A percentile compares a stretch with the other conserved stretches of the same genome.
Conservation (phyloP, 2,888 invertebrate species). For the Coelopa pilipes region DNA sequence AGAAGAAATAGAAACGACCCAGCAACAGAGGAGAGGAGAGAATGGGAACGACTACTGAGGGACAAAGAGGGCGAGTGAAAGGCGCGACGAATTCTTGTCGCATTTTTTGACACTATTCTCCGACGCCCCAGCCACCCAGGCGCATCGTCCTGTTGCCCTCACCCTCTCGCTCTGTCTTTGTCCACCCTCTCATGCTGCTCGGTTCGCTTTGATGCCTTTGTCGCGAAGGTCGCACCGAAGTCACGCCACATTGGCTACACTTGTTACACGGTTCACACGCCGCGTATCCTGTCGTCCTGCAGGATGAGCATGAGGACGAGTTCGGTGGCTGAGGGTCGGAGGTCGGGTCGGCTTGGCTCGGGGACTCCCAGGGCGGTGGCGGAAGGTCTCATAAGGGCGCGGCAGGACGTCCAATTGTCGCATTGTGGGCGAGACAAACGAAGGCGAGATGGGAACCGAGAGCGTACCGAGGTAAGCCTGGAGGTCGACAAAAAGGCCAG, state of each 20-base stretch:
- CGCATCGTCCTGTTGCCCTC: background rate
- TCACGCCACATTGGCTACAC: constrained; percentile 39
- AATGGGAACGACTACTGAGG: background rate
- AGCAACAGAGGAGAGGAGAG: background rate
- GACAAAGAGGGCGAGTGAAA: constrained; percentile 29
- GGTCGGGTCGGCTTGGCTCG: no score
- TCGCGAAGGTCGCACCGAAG: background rate
- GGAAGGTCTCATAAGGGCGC: no score
- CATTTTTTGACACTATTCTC: constrained; percentile 51
- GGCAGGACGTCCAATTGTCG: no score
- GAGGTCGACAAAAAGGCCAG: no score
- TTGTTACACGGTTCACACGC: constrained; percentile 44
- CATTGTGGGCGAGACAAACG: no score
- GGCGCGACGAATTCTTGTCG: constrained; percentile 63
- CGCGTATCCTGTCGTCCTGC: constrained; percentile 33
- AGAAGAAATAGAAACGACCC: background rate
- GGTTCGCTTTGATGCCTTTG: background rate
- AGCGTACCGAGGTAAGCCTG: no score
- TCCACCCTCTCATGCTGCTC: background rate
- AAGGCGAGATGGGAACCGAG: no score
- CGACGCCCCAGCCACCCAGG: background rate
- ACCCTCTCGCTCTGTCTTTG: background rate
- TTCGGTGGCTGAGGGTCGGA: no score
- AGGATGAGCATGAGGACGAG: no score
- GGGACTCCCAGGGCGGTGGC: no score